Conservation (phyloP, 2,797 vertebrate genomes). For the Todus mexicanus region DNA sequence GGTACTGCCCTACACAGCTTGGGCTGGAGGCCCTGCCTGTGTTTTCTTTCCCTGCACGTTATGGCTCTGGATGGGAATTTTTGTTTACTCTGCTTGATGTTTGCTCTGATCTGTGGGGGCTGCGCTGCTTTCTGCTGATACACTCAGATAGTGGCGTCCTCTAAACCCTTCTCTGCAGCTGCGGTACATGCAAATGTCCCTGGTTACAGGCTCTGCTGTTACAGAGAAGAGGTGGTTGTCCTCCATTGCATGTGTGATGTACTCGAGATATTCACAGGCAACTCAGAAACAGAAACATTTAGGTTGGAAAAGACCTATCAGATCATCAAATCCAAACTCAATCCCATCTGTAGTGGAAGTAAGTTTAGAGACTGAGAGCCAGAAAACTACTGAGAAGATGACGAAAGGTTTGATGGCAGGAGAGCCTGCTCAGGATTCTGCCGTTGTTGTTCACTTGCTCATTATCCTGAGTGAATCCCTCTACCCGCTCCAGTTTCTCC, state of each 20-base stretch:
- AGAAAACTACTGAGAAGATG: background rate
- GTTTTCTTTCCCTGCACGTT: background rate
- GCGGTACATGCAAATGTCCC: background rate
- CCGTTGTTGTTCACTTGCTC: background rate
- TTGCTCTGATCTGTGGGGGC: background rate
- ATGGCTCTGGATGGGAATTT: background rate
- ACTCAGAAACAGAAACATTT: too few relatives aligned
- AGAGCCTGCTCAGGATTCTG: background rate
- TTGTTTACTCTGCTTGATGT: background rate
- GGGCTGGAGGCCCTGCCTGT: background rate
- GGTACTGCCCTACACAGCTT: background rate
- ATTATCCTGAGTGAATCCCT: background rate
- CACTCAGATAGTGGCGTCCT: background rate
- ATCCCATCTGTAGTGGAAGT: background rate
- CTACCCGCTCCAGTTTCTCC: background rate
- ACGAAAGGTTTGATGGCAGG: background rate
- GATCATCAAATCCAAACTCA: too few relatives aligned
- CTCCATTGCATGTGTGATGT: accelerated
- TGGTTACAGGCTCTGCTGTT: background rate
- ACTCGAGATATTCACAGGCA: background rate
- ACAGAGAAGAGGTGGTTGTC: accelerated
- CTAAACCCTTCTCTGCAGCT: background rate
- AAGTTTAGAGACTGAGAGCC: background rate
- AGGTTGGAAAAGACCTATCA: too few relatives aligned
- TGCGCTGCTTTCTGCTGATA: background rate